Conservation (phyloP, 1,140 invertebrate genomes). For the Halictus rubicundus region DNA sequence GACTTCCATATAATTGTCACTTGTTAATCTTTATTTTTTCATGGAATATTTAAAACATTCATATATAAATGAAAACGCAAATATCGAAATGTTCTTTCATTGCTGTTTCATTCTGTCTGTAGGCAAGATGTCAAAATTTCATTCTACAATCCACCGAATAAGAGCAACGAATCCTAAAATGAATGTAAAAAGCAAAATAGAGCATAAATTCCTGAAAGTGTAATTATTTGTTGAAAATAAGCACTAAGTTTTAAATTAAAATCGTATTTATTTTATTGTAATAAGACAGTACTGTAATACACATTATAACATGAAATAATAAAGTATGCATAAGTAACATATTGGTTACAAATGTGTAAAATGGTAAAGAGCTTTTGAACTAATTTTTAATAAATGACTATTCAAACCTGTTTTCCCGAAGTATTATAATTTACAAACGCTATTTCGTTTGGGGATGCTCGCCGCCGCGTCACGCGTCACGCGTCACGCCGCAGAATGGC, state of each 20-base stretch:
- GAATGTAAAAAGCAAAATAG: neutral
- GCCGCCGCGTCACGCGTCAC: too few species aligned
- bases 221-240: constrained; percentile 3
- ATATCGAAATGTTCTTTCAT: neutral
- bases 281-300: neutral
- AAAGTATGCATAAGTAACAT: constrained; percentile 1
- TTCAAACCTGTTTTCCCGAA: too few species aligned
- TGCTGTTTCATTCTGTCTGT: constrained; percentile 12
- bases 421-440: too few species aligned
- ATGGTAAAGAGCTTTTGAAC: too few species aligned
- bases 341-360: neutral
- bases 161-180: neutral
- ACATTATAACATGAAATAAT: neutral
- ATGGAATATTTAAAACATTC: too few species aligned
- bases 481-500: too few species aligned
- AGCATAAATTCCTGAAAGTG: neutral
- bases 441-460: too few species aligned
- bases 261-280: neutral
- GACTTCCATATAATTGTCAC: too few species aligned
- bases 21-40: neutral
- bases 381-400: too few species aligned
- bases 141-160: constrained; percentile 78
- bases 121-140: constrained; percentile 81
- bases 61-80: too few species aligned
- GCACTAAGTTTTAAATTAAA: neutral